Conservation (phyloP, 2,888 invertebrate species). For the Hartigia nigra region DNA sequence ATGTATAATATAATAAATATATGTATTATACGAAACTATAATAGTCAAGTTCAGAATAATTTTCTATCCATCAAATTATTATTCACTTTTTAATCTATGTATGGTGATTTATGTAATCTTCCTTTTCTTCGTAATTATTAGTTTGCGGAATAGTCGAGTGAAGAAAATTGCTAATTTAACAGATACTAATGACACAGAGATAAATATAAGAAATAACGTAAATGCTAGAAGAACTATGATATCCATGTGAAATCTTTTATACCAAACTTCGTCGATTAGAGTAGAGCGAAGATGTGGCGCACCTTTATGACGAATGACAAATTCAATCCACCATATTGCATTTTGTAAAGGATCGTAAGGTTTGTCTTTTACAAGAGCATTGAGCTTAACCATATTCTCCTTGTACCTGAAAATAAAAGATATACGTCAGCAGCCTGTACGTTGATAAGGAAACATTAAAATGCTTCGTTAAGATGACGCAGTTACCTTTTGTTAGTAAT, state of each 20-base stretch:
- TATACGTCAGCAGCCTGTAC: too few relatives aligned
- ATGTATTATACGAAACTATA: too few relatives aligned
- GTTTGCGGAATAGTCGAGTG: too few relatives aligned
- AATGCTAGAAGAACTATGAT: slow-evolving; percentile 29
- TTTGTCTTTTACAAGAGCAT: slow-evolving; percentile 20
- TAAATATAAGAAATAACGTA: background rate
- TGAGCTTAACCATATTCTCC: slow-evolving; percentile 29
- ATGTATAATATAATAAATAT: too few relatives aligned
- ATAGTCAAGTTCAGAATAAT: too few relatives aligned
- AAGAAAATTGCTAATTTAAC: too few relatives aligned
- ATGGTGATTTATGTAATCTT: too few relatives aligned
- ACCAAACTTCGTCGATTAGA: slow-evolving; percentile 33
- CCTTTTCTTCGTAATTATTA: too few relatives aligned
- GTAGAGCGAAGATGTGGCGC: slow-evolving; percentile 32
- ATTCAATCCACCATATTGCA: slow-evolving; percentile 45
- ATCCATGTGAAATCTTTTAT: slow-evolving; percentile 34
- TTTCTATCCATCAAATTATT: too few relatives aligned
- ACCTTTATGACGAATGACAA: slow-evolving; percentile 42
- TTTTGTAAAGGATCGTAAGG: slow-evolving; percentile 32
- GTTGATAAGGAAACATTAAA: background rate
- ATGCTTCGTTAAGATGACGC: too few relatives aligned
- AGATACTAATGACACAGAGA: background rate
- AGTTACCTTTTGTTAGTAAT: slow-evolving; percentile 30
- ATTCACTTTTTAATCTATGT: too few relatives aligned
- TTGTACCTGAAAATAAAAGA: slow-evolving; percentile 37